A percentile compares a stretch with the other conserved stretches of the same genome.
Conservation (phyloP, 2,888 invertebrate genomes). For the Mayetiola destructor region DNA sequence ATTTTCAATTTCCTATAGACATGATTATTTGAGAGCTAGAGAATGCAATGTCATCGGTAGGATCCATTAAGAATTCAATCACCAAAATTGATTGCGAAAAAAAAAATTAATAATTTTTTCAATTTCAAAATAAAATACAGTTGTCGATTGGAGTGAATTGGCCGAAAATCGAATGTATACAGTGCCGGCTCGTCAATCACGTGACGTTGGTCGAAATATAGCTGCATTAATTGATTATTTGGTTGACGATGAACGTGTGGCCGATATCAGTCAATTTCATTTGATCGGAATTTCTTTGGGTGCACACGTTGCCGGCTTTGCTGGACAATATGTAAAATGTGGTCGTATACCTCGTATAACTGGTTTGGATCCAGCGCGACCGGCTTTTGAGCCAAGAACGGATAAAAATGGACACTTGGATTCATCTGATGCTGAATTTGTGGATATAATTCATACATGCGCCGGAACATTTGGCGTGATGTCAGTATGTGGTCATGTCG, state of each 20-base stretch:
- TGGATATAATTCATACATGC: no score
- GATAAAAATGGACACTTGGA: no score
- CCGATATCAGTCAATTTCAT: conserved; percentile 27
- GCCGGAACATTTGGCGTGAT: no score
- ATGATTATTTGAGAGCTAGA: conserved; percentile 28
- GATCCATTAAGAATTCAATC: no score
- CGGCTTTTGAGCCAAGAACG: no score
- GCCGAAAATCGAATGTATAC: conserved; percentile 32
- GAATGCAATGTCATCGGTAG: conserved; percentile 18
- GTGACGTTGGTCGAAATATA: conserved; percentile 30
- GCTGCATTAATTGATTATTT: conserved; percentile 24
- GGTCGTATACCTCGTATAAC: conserved; percentile 42
- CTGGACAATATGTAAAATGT: conserved; percentile 37
- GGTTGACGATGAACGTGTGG: conserved; percentile 13
- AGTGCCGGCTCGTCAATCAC: conserved; percentile 30
- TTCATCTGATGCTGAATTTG: no score
- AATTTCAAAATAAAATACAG: conserved; percentile 19
- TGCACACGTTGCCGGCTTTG: conserved; percentile 40
- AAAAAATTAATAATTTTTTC: no score
- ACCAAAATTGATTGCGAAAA: no score
- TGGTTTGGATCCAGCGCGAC: no score
- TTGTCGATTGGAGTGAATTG: conserved; percentile 33
- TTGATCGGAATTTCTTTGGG: conserved; percentile 42
- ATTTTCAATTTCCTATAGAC: conserved; percentile 31
- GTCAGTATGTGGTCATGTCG: no score